Evolutionary conservation across 2,113 vertebrate genomes (phyloP).

Genomic region (Sarotherodon lohbergeri): DNA sequence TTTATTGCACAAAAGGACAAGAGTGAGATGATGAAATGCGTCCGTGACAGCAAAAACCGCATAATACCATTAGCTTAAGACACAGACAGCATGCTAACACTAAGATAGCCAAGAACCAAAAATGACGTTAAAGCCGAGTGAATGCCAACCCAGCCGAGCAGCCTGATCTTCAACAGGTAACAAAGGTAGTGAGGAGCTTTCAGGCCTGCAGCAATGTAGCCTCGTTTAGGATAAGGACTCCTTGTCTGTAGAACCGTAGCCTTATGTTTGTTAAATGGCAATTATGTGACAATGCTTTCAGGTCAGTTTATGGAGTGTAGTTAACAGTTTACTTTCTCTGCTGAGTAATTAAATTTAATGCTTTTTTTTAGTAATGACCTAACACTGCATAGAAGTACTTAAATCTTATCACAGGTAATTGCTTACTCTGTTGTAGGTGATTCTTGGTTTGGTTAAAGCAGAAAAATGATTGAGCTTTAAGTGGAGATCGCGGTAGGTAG

Average conservation of each 20-base stretch:
- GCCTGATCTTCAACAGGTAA: not conserved
- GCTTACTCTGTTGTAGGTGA: fast-evolving
- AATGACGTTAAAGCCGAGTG: not conserved
- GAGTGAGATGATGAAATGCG: not conserved
- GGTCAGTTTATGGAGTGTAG: not conserved
- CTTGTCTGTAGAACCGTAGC: not conserved
- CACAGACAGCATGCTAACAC: not conserved
- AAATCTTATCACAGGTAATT: not conserved
- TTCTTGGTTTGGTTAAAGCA: no score
- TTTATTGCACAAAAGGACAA: not conserved
- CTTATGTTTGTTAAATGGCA: not conserved
- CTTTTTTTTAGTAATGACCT: not conserved
- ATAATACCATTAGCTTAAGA: fast-evolving
- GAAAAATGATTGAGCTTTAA: not conserved
- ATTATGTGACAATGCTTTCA: not conserved
- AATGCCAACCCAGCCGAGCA: not conserved
- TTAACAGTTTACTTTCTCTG: not conserved
- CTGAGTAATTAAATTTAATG: fast-evolving
- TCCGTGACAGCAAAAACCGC: fast-evolving
- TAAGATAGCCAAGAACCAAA: not conserved
- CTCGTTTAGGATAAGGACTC: fast-evolving
- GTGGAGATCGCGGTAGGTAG: fast-evolving
- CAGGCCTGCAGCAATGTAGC: not conserved
- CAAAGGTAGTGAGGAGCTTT: not conserved
- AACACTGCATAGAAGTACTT: not conserved